A percentile compares a stretch with the other conserved stretches of the same genome.
These are phyloP conservation scores for Spondyliosoma cantharus DNA, from an alignment of 2,797 vertebrate genomes.

Conservation along the genomic window DNA sequence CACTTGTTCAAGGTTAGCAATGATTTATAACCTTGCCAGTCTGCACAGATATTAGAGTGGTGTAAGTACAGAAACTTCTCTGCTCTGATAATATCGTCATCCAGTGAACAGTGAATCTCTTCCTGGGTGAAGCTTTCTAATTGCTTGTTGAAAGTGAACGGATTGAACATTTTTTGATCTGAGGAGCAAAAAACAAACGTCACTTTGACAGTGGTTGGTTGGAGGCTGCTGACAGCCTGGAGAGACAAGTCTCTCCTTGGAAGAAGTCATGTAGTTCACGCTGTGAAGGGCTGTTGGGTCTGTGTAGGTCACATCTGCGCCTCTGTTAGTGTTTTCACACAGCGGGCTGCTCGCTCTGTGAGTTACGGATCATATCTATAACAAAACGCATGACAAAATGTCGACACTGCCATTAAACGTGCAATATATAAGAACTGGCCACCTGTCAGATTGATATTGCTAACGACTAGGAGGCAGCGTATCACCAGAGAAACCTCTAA, in stretches of 20 bases:
- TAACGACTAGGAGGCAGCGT: no score
- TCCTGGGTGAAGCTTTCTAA: not conserved
- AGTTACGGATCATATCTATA: not conserved
- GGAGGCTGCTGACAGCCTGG: not conserved
- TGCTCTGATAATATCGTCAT: not conserved
- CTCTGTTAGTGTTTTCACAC: not conserved
- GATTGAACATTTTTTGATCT: not conserved
- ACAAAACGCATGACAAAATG: not conserved
- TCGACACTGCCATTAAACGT: not conserved
- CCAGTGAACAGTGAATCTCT: not conserved
- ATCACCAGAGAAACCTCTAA: not conserved
- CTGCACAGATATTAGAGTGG: no score
- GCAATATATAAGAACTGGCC: no score
- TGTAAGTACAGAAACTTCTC: not conserved
- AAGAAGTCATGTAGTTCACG: conserved; percentile 2
- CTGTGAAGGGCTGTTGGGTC: conserved; percentile 4
- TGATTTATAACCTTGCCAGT: no score
- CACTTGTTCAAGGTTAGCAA: no score
- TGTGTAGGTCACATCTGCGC: not conserved
- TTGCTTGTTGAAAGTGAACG: conserved; percentile 7
- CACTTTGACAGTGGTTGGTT: conserved; percentile 2
- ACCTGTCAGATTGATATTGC: no score
- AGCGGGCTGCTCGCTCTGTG: not conserved
- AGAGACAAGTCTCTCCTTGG: not conserved
- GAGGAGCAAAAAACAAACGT: not conserved